Conservation (phyloP, 1,140 invertebrate genomes). For the Zophobas atratus region DNA sequence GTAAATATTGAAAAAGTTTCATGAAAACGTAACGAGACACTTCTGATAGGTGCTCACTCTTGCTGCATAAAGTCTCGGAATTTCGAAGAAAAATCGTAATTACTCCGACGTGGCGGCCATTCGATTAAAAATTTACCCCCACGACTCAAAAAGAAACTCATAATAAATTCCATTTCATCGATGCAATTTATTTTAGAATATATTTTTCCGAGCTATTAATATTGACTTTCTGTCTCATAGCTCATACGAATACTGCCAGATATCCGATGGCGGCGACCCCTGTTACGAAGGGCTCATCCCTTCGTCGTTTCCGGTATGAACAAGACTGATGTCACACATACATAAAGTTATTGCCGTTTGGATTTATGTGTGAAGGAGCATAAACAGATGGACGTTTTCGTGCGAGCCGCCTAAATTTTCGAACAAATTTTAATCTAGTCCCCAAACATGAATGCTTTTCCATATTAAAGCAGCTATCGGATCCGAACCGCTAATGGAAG, state of each 20-base stretch:
- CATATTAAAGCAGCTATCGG: neutral
- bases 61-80: no score
- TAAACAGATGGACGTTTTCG: neutral
- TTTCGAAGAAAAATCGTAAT: no score
- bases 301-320: constrained; percentile 21
- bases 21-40: constrained; percentile 1
- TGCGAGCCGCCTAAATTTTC: neutral
- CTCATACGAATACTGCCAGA: constrained; percentile 15
- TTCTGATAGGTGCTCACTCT: neutral
- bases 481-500: constrained; percentile 1
- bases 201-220: constrained; percentile 19
- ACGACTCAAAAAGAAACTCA: no score
- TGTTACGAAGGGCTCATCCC: constrained; percentile 34
- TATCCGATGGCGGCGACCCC: constrained; percentile 27
- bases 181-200: neutral
- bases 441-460: neutral
- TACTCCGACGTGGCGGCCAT: no score
- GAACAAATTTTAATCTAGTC: constrained; percentile 1
- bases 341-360: constrained; percentile 26
- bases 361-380: neutral
- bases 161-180: no score
- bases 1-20: constrained; percentile 49
- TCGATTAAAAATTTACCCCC: no score
- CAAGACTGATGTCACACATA: constrained; percentile 17
- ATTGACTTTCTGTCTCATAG: constrained; percentile 38